Percentiles rank a stretch among this genome's conserved stretches.
Conservation (phyloP, 2,113 vertebrate genomes). For the Lepus timidus region DNA sequence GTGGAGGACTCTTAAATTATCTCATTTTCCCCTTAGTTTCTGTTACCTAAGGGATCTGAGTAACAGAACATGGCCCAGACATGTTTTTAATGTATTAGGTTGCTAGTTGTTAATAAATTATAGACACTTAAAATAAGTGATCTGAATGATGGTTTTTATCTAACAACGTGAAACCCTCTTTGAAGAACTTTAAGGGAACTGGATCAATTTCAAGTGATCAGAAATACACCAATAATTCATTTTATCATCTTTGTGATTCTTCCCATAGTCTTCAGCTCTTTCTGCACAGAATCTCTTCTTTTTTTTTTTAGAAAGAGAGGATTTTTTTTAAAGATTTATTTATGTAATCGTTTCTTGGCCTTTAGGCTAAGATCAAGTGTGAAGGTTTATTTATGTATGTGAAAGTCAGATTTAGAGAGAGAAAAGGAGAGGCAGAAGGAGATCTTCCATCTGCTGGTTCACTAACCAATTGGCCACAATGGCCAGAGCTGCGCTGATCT, state of each 20-base stretch:
- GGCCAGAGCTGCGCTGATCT: too few relatives aligned
- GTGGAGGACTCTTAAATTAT: background rate
- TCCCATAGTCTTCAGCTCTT: background rate
- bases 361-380: too few relatives aligned
- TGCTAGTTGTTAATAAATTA: background rate
- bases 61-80: background rate
- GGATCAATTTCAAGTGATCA: background rate
- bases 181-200: background rate
- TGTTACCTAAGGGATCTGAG: background rate
- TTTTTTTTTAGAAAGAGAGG: too few relatives aligned
- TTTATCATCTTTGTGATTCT: background rate
- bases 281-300: background rate
- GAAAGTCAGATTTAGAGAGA: too few relatives aligned
- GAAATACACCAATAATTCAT: background rate
- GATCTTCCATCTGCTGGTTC: too few relatives aligned
- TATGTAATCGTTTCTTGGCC: too few relatives aligned
- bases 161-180: background rate
- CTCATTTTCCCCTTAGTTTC: background rate
- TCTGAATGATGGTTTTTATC: background rate
- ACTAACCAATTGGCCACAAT: too few relatives aligned
- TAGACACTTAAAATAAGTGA: background rate
- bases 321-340: too few relatives aligned
- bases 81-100: background rate
- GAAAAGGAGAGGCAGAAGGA: too few relatives aligned
- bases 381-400: too few relatives aligned